Conservation (phyloP, 2,113 vertebrate species). For the Xiphophorus couchianus region DNA sequence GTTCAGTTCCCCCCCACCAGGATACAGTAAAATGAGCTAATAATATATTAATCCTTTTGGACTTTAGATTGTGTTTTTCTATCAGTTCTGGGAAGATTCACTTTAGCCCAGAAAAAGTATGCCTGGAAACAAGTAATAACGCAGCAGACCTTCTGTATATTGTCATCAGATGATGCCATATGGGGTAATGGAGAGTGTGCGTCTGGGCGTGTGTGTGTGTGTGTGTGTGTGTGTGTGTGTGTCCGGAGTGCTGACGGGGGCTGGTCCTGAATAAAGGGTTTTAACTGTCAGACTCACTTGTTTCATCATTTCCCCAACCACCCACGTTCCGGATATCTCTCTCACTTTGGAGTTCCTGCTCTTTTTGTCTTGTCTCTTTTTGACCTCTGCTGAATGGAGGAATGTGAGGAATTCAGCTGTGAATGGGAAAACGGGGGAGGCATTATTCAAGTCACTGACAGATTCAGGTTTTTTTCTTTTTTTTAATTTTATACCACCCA, state of each 20-base stretch:
- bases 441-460: slow-evolving; percentile 15
- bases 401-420: slow-evolving; percentile 61
- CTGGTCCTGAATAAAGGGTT: slow-evolving; percentile 33
- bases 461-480: slow-evolving; percentile 2
- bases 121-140: slow-evolving; percentile 40
- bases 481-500: background rate
- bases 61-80: background rate
- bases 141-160: slow-evolving; percentile 6
- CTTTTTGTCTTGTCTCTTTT: background rate
- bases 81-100: slow-evolving; percentile 27
- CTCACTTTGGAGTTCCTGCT: slow-evolving; percentile 18
- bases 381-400: slow-evolving; percentile 45
- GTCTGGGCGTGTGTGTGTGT: background rate
- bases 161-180: slow-evolving; percentile 46
- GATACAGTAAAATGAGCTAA: background rate
- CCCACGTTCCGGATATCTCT: slow-evolving; percentile 60
- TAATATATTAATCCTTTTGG: background rate
- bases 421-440: slow-evolving; percentile 27
- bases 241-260: background rate
- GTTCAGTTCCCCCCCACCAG: background rate
- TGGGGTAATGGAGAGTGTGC: slow-evolving; percentile 33
- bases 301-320: slow-evolving; percentile 63
- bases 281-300: slow-evolving; percentile 15
- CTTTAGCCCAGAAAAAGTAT: slow-evolving; percentile 40
- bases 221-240: background rate